Evolutionary conservation across 2,113 vertebrate species (phyloP), one percentile per base, ranked within the genome.

Genomic region (Agapornis roseicollis): DNA sequence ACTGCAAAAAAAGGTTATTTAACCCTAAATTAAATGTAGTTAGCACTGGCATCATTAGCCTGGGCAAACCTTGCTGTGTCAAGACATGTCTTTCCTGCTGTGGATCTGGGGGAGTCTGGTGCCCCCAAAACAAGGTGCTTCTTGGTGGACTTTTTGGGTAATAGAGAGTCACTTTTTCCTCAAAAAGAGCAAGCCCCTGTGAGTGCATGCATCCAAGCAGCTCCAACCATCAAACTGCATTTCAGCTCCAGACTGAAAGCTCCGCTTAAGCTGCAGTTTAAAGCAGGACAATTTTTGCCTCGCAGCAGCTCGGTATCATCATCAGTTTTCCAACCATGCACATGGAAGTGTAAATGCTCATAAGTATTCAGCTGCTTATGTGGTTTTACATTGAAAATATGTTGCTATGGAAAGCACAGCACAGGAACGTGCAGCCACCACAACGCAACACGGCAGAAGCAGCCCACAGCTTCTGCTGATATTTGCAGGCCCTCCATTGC

Each of bases 401-500:
- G 95, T 96, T 97, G 96, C 95, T 85, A 96, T 96, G 94, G 96
- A 96, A 76, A 97, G 79, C 13, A 12, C 58, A 80, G 92, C 71
- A 90, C 2, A 0, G 82, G 73, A 93, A 94, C 25, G 11, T 55
- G 77, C 88, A 91, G 89, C 83, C 78, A 91, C 71, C 88, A 89
- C 93, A 94, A 73, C 4, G 16, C 63, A 91, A 17, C 31, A 14
- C 5, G 7, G 80, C 81, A 85, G 49, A n/a, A 73, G 78, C 89
- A 85, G 91, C 81, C 95, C 92, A 89, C 91, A 96, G 73, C 81
- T 80, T 82, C 95, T 87, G 64, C 94, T 97, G 92, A 65, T 93
- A 94, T 96, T 96, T 96, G 65, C 69, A 90, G 88, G 69, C 90
- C 86, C 80, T 91, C 80, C 9, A 0, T 71, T 88, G 33, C 77